A percentile compares a stretch with the other conserved stretches of the same genome.
Conservation (phyloP, 1,140 invertebrate genomes). For the Formica selysi region DNA sequence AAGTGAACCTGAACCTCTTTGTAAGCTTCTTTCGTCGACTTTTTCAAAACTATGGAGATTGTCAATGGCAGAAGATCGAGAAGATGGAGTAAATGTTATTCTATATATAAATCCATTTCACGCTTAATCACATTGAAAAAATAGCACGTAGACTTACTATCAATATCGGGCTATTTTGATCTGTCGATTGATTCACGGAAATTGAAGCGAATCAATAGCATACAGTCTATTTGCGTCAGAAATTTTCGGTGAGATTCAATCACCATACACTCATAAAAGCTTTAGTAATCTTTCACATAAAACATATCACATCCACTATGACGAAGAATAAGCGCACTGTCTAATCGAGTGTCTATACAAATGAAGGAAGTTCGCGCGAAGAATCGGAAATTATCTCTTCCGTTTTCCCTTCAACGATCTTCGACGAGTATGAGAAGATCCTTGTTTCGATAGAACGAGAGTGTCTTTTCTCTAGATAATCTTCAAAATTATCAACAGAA, state of each 20-base stretch:
- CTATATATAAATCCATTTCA: background rate
- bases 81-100: background rate
- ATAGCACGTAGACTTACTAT: background rate
- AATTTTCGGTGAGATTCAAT: conserved; percentile 3
- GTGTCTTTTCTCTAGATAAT: background rate
- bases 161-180: background rate
- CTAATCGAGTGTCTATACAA: background rate
- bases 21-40: background rate
- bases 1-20: background rate
- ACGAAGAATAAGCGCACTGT: background rate
- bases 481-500: background rate
- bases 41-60: background rate
- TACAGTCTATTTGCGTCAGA: background rate
- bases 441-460: background rate
- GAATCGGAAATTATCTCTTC: conserved; percentile 16
- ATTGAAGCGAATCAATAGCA: background rate
- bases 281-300: background rate
- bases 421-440: background rate
- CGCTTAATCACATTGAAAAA: background rate
- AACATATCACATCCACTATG: background rate
- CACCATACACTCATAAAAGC: background rate
- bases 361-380: conserved; percentile 34
- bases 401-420: background rate
- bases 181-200: background rate
- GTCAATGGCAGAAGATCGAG: background rate